These are phyloP conservation scores for Amblyopsis hoosieri DNA, from an alignment of 2,797 vertebrate species.

Conservation along the genomic window DNA sequence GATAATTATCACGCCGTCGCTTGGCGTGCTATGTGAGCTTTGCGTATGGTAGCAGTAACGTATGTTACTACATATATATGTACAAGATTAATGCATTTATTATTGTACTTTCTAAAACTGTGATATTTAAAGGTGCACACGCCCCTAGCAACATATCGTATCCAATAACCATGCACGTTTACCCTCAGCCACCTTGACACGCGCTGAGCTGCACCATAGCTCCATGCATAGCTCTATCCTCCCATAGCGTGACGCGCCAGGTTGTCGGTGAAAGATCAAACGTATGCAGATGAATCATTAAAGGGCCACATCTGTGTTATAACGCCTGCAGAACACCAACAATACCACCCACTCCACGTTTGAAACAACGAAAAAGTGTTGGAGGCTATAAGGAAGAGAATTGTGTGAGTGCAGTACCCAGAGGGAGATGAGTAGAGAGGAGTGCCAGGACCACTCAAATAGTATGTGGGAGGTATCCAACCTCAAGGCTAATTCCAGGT, in stretches of 20 bases:
- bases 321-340: too few relatives aligned
- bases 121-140: conserved; percentile 55
- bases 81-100: not conserved
- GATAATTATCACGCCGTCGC: conserved; percentile 67
- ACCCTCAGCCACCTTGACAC: conserved; percentile 52
- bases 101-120: conserved; percentile 10
- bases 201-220: conserved; percentile 55
- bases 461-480: too few relatives aligned
- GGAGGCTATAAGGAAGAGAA: too few relatives aligned
- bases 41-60: not conserved
- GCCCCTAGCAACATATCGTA: conserved; percentile 78
- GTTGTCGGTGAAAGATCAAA: conserved; percentile 36
- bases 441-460: too few relatives aligned
- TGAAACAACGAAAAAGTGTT: too few relatives aligned
- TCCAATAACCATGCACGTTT: conserved; percentile 72
- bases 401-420: too few relatives aligned
- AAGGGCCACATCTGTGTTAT: too few relatives aligned
- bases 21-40: not conserved
- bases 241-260: conserved; percentile 54
- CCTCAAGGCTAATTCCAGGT: too few relatives aligned
- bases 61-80: not conserved
- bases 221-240: conserved; percentile 43
- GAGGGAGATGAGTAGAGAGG: too few relatives aligned
- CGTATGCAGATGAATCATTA: not conserved
- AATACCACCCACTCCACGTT: too few relatives aligned